A percentile compares a stretch with the other conserved stretches of the same genome.
These are phyloP conservation scores for Apamea anceps DNA, from an alignment of 2,888 invertebrate species.

Conservation along the genomic window DNA sequence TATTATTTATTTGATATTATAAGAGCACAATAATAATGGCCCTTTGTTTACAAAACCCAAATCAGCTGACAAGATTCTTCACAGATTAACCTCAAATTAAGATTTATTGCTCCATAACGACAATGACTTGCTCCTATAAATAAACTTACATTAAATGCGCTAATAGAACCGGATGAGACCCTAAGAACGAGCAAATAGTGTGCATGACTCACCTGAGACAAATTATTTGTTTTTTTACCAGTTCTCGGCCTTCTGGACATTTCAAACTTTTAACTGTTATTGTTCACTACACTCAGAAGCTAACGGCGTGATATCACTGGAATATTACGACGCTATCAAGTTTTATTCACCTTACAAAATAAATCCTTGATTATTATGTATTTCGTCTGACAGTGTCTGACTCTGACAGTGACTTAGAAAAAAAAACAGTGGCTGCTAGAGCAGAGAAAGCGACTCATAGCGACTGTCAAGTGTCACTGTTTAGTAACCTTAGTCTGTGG, in stretches of 20 bases:
- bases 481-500: neutral
- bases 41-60: slow-evolving; percentile 73
- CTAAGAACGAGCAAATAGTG: slow-evolving; percentile 75
- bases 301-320: slow-evolving; percentile 25
- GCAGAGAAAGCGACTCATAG: neutral
- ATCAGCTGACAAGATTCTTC: slow-evolving; percentile 71
- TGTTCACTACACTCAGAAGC: slow-evolving; percentile 32
- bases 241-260: slow-evolving; percentile 83
- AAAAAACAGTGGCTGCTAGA: slow-evolving; percentile 29
- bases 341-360: slow-evolving; percentile 47
- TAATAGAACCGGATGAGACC: slow-evolving; percentile 65
- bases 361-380: slow-evolving; percentile 40
- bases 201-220: slow-evolving; percentile 89
- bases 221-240: slow-evolving; percentile 82
- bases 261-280: slow-evolving; percentile 55
- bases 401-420: slow-evolving; percentile 38
- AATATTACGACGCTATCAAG: slow-evolving; percentile 25
- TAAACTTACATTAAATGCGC: slow-evolving; percentile 59
- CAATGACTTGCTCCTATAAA: slow-evolving; percentile 62
- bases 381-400: slow-evolving; percentile 41
- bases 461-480: neutral
- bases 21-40: slow-evolving; percentile 19
- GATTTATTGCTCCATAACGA: slow-evolving; percentile 33
- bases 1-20: neutral
- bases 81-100: slow-evolving; percentile 24